A percentile compares a stretch with the other conserved stretches of the same genome.
These are phyloP conservation scores for Ephydatia muelleri DNA, from an alignment of 37 sponge, comb jelly and placozoan species.

Conservation along the genomic window DNA sequence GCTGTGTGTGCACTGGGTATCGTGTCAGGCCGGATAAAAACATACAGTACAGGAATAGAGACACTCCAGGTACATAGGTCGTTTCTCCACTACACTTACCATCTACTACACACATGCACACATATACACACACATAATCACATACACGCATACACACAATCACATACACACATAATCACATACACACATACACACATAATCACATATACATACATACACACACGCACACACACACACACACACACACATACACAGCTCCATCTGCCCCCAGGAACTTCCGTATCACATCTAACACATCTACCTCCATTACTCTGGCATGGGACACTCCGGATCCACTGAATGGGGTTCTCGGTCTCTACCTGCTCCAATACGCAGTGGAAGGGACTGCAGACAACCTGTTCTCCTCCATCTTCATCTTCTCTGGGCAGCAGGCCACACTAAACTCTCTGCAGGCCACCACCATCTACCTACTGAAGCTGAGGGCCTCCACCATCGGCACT, in stretches of 20 bases:
- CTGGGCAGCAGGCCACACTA: conserved; percentile 20
- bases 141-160: conserved; percentile 40
- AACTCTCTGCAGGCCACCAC: conserved; percentile 16
- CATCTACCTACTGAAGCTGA: conserved; percentile 43
- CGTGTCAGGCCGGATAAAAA: too few relatives aligned
- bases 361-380: conserved; percentile 30
- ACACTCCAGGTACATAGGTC: too few relatives aligned
- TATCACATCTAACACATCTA: conserved; percentile 23
- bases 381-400: neutral
- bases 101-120: conserved; percentile 33
- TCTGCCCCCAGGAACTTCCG: conserved; percentile 45
- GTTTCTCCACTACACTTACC: too few relatives aligned
- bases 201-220: conserved; percentile 31
- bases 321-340: conserved; percentile 51
- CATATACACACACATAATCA: conserved; percentile 33
- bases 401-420: conserved; percentile 5
- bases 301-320: conserved; percentile 57
- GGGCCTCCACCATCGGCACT: conserved; percentile 50
- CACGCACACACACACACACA: conserved; percentile 52
- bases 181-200: too few relatives aligned
- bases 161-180: conserved; percentile 35
- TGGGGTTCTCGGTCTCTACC: conserved; percentile 46
- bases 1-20: too few relatives aligned
- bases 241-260: conserved; percentile 43
- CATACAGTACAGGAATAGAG: too few relatives aligned